These are phyloP conservation scores for Indicator maculatus DNA, from an alignment of 2,113 vertebrate species.

Conservation along the genomic window DNA sequence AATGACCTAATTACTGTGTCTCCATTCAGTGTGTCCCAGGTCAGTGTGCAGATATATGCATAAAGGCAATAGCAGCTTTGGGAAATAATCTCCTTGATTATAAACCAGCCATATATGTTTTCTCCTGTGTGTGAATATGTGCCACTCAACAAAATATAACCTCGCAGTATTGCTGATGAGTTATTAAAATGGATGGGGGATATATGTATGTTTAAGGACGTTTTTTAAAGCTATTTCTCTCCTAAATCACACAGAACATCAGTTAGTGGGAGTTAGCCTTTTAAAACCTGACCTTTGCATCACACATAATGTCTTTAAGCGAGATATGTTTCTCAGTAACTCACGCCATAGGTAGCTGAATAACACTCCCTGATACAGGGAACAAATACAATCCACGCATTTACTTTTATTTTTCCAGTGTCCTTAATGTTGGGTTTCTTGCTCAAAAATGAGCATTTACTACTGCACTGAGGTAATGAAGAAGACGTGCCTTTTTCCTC, in stretches of 20 bases:
- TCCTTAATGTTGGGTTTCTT: background rate
- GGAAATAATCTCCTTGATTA: slow-evolving; percentile 17
- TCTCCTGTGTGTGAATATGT: background rate
- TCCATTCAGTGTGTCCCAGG: slow-evolving; percentile 8
- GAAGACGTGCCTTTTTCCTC: background rate
- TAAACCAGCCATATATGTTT: background rate
- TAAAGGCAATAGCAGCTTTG: slow-evolving; percentile 10
- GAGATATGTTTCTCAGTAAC: background rate
- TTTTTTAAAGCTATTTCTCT: background rate
- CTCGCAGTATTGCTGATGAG: background rate
- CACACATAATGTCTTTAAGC: background rate
- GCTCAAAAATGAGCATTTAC: background rate
- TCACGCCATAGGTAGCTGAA: background rate
- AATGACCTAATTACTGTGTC: slow-evolving; percentile 25
- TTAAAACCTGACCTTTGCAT: background rate
- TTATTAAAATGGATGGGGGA: background rate
- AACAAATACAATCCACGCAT: background rate
- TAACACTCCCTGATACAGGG: accelerated
- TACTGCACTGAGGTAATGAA: background rate
- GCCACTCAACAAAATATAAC: background rate
- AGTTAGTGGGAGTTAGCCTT: background rate
- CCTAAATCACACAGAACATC: background rate
- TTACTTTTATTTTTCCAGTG: background rate
- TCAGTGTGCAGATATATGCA: background rate
- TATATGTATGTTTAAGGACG: background rate